Base-by-base conservation (phyloP, 2,888 invertebrate species). In the Baronia brevicornis region DNA sequence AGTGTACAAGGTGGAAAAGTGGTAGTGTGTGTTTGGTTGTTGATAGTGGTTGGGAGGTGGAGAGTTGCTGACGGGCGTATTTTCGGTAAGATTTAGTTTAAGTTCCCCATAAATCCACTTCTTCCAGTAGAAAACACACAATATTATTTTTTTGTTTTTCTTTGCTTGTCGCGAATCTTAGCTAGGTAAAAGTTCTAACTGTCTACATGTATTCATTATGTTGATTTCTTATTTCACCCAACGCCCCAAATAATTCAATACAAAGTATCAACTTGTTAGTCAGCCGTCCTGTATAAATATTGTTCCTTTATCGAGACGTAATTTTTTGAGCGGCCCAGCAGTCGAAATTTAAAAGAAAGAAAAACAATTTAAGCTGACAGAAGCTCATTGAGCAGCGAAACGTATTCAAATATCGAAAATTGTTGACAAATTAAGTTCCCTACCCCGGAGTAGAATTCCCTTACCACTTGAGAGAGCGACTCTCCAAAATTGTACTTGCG, bases 351-450 rank as follows among this genome's bases (percentile, higher is more conserved):
- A 63, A 64, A 61, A 60, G 65, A 78, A 69, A 71, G 70, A 74
- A 43, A 67, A 73, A 78, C 75, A 79, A 78, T 79, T 77, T 73
- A 71, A 71, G 64, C 74, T 71, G 77, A 78, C 79, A 78, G 80
- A 70, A 77, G 80, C 75, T 80, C 78, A 78, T 69, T 75, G 79
- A 78, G 65, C 78, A 73, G 69, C 67, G 71, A 73, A 79, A 79
- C 77, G 73, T 80, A 84, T 82, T 82, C 82, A 82, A 80, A 84
- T 84, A 82, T 82, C 75, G 78, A 74, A 82, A 82, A 84, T 82
- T 84, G 82, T 84, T 82, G 82, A 82, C 84, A 82, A 82, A 84
- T 82, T 80, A 84, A 82, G 75, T 78, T 78, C 82, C 82, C 80
- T 69, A 60, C 58, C 62, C n/a, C 61, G 57, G 63, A 59, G 57